Evolutionary conservation across 1,140 invertebrate genomes (phyloP), one percentile per base, ranked within the genome.

Genomic region (Dinoponera quadriceps): DNA sequence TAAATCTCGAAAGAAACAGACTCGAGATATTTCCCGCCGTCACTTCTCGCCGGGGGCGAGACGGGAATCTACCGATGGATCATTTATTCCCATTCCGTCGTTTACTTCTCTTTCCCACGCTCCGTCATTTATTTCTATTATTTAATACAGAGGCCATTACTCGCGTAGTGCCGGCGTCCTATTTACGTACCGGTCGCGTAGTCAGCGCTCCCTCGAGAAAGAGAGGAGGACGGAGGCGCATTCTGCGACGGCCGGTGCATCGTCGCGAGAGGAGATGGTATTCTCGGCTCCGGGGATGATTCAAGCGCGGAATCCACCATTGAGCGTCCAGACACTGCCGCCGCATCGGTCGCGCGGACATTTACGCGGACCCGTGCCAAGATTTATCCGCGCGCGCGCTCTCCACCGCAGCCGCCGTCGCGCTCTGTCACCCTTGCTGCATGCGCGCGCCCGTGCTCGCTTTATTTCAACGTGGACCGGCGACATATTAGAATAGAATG

Each of bases 231-330:
- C 25, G 27, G 75, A 55, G 22, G 2, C 18, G 33, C 63, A 49
- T 69, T 44, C 49, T 27, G 74, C 33, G 7, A 78, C 48, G 57
- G 5, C 51, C 27, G 62, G 27, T 77, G 74, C 74, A 66, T 78
- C 75, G 20, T 69, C 63, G 33, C 14, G 11, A 55, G 66, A 44
- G 44, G 18, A 18, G 3, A 18, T 27, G 38, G 20, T 71, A 59
- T 48, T 48, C 75, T 69, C 65, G 38, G 63, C 29, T n/a, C 38
- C 51, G 18, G 44, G 33, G 65, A 80, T 71, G 75, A 80, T 71
- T 78, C 80, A 55, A 57, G 57, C 80, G 55, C 49, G 57, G 44
- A 78, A 62, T 74, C 72, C 72, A 33, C 68, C 72, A 74, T 74
- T 72, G 78, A 74, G 20, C 55, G 27, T 60, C 78, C 59, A 73